Evolutionary conservation across 2,888 invertebrate genomes (phyloP).

Genomic region (Nematopogon swammerdamellus): DNA sequence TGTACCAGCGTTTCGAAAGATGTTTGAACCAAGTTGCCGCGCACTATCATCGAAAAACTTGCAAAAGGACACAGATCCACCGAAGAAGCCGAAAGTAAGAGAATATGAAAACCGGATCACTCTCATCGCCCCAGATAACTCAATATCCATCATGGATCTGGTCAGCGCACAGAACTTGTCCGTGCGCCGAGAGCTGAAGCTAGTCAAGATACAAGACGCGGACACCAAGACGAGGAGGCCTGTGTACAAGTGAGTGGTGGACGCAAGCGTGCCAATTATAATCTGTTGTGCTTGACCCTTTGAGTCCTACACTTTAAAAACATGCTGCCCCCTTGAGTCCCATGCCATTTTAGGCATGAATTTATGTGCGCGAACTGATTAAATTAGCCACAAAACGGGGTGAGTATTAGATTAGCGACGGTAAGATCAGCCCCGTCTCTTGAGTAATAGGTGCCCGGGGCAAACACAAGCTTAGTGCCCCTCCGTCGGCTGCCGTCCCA

Average conservation of each 20-base stretch:
- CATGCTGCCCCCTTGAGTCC: too few relatives aligned
- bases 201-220: slow-evolving; percentile 65
- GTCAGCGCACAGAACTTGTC: slow-evolving; percentile 70
- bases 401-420: too few relatives aligned
- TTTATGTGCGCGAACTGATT: too few relatives aligned
- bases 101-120: slow-evolving; percentile 56
- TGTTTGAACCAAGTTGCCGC: background rate
- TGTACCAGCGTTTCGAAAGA: background rate
- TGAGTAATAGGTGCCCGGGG: too few relatives aligned
- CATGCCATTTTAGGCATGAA: too few relatives aligned
- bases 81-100: slow-evolving; percentile 25
- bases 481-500: too few relatives aligned
- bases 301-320: too few relatives aligned
- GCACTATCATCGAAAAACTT: too few relatives aligned
- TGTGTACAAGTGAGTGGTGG: slow-evolving; percentile 59
- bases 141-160: slow-evolving; percentile 58
- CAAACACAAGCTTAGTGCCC: too few relatives aligned
- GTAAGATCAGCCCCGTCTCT: too few relatives aligned
- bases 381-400: too few relatives aligned
- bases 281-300: background rate
- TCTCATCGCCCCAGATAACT: slow-evolving; percentile 56
- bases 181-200: slow-evolving; percentile 62
- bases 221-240: slow-evolving; percentile 66
- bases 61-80: background rate
- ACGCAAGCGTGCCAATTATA: background rate